Conservation (phyloP, 2,113 vertebrate species). For the Gymnarchus niloticus region DNA sequence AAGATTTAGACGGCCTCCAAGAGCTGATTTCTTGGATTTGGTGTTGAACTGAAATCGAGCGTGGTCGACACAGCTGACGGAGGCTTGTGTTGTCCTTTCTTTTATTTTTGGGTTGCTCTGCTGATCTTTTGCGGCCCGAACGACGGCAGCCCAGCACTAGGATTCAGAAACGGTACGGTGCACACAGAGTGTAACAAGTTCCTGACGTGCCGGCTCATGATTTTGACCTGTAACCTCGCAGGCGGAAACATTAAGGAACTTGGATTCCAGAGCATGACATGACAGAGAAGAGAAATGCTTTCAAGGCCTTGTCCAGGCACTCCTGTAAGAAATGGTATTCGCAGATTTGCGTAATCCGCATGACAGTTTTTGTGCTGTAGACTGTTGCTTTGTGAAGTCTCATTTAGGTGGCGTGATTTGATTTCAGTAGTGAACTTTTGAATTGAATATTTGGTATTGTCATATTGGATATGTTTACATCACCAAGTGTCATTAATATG, state of each 20-base stretch:
- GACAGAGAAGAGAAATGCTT: conserved; percentile 9
- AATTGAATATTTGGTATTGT: background rate
- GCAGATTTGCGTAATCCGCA: background rate
- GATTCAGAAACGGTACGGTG: background rate
- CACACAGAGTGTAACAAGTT: background rate
- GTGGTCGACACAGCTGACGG: background rate
- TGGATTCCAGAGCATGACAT: conserved; percentile 4
- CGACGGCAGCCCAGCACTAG: background rate
- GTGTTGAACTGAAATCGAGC: background rate
- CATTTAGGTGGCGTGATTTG: background rate
- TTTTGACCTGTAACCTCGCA: background rate
- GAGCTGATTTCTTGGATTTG: background rate
- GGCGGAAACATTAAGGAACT: background rate
- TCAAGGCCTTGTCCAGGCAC: background rate
- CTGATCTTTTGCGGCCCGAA: background rate
- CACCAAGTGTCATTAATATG: no score
- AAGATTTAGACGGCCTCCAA: background rate
- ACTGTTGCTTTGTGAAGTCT: background rate
- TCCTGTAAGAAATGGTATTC: background rate
- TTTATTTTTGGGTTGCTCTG: background rate
- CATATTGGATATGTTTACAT: no score
- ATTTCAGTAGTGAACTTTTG: background rate
- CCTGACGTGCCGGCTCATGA: background rate
- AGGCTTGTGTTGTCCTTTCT: background rate
- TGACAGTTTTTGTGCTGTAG: background rate